These are phyloP conservation scores for Alloplasta piceator DNA, from an alignment of 2,888 invertebrate genomes.

Conservation along the genomic window DNA sequence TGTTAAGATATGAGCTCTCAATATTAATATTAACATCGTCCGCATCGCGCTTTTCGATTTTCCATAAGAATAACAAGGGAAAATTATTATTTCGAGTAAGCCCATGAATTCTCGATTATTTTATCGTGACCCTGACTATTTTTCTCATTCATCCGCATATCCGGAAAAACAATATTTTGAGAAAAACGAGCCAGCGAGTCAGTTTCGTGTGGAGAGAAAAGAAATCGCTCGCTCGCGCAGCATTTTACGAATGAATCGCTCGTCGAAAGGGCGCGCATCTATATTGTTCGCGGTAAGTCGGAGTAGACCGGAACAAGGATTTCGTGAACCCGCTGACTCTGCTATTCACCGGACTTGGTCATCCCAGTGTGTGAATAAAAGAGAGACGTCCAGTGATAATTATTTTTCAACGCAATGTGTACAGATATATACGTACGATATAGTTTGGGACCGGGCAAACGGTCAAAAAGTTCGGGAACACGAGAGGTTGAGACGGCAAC, in stretches of 20 bases:
- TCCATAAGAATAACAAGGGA: too few relatives aligned
- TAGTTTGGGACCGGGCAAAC: constrained; percentile 38
- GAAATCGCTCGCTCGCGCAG: background rate
- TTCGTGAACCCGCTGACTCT: constrained; percentile 64
- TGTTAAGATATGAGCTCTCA: too few relatives aligned
- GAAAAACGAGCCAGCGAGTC: too few relatives aligned
- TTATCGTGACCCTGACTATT: too few relatives aligned
- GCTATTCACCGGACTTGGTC: constrained; percentile 58
- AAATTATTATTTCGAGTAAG: too few relatives aligned
- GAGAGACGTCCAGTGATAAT: constrained; percentile 45
- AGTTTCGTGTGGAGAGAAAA: background rate
- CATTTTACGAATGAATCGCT: constrained; percentile 47
- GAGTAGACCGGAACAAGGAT: constrained; percentile 62
- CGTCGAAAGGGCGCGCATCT: constrained; percentile 29
- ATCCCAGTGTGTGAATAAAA: constrained; percentile 14
- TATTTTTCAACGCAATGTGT: constrained; percentile 46
- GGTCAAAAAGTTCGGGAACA: constrained; percentile 59
- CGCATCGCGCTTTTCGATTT: too few relatives aligned
- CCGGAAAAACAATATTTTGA: too few relatives aligned
- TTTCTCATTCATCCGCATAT: too few relatives aligned
- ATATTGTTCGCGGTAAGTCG: constrained; percentile 13
- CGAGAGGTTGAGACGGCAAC: constrained; percentile 40
- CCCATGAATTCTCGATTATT: too few relatives aligned
- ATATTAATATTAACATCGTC: too few relatives aligned
- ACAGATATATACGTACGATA: constrained; percentile 9